Conservation (phyloP, 2,113 vertebrate species). For the Chaetodon auriga region DNA sequence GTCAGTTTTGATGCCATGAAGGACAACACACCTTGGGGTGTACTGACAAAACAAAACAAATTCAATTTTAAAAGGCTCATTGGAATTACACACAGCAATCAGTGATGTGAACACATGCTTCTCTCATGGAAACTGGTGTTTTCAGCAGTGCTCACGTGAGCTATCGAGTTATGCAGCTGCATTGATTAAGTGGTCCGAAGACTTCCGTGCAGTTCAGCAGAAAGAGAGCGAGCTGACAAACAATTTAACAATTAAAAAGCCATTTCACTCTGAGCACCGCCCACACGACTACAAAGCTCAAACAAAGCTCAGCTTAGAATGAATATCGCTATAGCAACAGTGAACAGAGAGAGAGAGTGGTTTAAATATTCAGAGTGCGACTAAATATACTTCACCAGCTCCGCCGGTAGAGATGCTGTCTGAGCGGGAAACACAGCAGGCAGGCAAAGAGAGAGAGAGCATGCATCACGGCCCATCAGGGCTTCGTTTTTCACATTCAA, state of each 20-base stretch:
- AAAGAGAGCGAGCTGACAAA: slow-evolving; percentile 18
- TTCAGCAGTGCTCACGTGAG: background rate
- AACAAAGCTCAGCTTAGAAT: slow-evolving; percentile 66
- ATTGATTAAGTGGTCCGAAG: background rate
- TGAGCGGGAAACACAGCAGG: slow-evolving; percentile 50
- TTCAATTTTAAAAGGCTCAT: background rate
- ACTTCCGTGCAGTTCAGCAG: background rate
- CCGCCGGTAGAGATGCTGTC: slow-evolving; percentile 56
- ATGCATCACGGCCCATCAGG: background rate
- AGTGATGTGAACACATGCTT: background rate
- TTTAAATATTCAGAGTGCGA: slow-evolving; percentile 79
- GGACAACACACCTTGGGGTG: background rate
- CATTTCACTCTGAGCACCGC: slow-evolving; percentile 20
- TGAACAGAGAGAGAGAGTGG: slow-evolving; percentile 54
- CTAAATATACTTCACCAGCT: slow-evolving; percentile 73
- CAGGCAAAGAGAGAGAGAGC: slow-evolving; percentile 40
- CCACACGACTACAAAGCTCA: slow-evolving; percentile 44
- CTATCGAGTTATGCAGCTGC: background rate
- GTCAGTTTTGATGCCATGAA: background rate
- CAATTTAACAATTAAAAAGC: slow-evolving; percentile 53
- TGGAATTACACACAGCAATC: background rate
- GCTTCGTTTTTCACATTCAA: background rate
- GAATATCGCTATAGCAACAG: slow-evolving; percentile 79
- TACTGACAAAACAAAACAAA: background rate
- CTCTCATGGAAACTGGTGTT: background rate